Evolutionary conservation across 2,888 invertebrate genomes (phyloP).

Genomic region (Anarsia innoxiella): DNA sequence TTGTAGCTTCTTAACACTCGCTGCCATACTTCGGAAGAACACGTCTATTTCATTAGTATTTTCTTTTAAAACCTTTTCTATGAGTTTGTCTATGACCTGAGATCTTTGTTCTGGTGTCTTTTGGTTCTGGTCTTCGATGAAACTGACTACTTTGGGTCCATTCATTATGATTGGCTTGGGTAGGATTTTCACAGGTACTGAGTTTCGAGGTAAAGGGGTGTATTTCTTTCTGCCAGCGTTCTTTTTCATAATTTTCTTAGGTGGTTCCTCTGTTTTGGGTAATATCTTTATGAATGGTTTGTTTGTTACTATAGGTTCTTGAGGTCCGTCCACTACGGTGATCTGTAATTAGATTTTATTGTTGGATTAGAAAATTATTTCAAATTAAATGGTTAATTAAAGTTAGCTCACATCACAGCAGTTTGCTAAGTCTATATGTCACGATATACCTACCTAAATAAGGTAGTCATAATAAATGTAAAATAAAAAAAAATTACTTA

Average conservation of each 20-base stretch:
- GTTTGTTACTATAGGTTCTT: slow-evolving; percentile 23
- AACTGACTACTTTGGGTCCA: slow-evolving; percentile 50
- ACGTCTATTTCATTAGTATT: slow-evolving; percentile 68
- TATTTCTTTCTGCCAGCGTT: slow-evolving; percentile 53
- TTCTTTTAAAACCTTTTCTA: slow-evolving; percentile 62
- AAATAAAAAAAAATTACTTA: too few relatives aligned
- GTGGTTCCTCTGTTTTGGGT: slow-evolving; percentile 27
- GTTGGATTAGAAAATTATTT: too few relatives aligned
- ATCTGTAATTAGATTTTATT: slow-evolving; percentile 52
- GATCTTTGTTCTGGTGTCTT: slow-evolving; percentile 48
- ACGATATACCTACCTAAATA: too few relatives aligned
- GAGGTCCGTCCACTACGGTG: slow-evolving; percentile 50
- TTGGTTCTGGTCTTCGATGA: slow-evolving; percentile 52
- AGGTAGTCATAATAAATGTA: too few relatives aligned
- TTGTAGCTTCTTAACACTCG: slow-evolving; percentile 65
- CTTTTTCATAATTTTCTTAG: slow-evolving; percentile 45
- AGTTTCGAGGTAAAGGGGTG: slow-evolving; percentile 40
- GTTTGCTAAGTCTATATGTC: too few relatives aligned
- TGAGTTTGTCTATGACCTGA: slow-evolving; percentile 56
- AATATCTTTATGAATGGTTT: slow-evolving; percentile 40
- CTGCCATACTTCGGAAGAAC: slow-evolving; percentile 68
- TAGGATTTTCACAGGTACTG: slow-evolving; percentile 60
- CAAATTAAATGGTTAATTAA: too few relatives aligned
- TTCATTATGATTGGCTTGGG: slow-evolving; percentile 59
- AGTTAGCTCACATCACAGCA: too few relatives aligned